A percentile compares a stretch with the other conserved stretches of the same genome.
These are phyloP conservation scores for Punctoribates punctum DNA, from an alignment of 2,888 invertebrate species.

Conservation along the genomic window DNA sequence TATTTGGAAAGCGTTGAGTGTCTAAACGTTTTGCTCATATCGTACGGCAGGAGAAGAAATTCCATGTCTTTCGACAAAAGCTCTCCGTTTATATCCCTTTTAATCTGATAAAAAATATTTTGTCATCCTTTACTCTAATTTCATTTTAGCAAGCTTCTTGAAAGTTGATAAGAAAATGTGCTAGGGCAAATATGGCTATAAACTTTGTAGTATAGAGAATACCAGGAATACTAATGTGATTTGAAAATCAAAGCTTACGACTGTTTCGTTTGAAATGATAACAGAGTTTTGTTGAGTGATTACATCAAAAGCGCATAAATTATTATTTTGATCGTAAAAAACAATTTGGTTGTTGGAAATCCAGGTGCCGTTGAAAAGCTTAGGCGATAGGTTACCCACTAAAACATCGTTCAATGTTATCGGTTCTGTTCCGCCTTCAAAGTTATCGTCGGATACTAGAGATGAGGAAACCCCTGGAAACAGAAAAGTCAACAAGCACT, in stretches of 20 bases:
- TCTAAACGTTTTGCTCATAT: conserved; percentile 37
- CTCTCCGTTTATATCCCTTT: background rate
- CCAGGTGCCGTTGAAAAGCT: conserved; percentile 48
- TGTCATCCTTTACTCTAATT: too few species aligned
- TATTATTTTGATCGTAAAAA: conserved; percentile 38
- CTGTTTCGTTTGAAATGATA: conserved; percentile 10
- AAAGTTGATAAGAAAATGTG: too few species aligned
- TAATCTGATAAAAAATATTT: background rate
- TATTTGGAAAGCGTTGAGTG: conserved; percentile 36
- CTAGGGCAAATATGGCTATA: too few species aligned
- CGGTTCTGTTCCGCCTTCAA: background rate
- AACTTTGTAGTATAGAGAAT: too few species aligned
- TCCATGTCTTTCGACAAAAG: conserved; percentile 29
- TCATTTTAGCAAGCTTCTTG: too few species aligned
- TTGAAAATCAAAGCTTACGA: too few species aligned
- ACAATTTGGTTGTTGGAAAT: conserved; percentile 37
- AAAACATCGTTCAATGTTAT: conserved; percentile 47
- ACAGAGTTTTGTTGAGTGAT: background rate
- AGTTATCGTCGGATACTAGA: background rate
- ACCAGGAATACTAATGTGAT: too few species aligned
- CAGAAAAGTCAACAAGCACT: too few species aligned
- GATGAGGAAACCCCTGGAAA: background rate
- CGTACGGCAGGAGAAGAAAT: conserved; percentile 17
- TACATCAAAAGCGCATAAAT: conserved; percentile 34
- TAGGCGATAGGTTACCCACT: conserved; percentile 45